Evolutionary conservation across 2,113 vertebrate species (phyloP), one percentile per base, ranked within the genome.

Genomic region (Lota lota): DNA sequence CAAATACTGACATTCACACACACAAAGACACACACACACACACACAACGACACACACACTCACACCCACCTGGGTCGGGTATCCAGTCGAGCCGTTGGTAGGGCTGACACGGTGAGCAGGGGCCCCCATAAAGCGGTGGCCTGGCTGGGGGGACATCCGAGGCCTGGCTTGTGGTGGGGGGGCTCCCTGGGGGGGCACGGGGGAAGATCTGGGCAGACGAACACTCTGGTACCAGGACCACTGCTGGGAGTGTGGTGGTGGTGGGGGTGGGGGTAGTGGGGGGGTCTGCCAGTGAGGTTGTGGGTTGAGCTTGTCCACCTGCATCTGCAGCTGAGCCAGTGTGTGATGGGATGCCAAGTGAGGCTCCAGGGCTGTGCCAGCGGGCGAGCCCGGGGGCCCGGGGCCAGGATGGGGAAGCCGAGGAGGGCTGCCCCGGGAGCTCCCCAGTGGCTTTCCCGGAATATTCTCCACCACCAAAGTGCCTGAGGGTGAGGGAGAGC

Each of bases 281-380:
- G 67, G 40, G 40, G 8, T 47, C 58, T 80, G 80, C 79, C 86
- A 85, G 69, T 58, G 78, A 51, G 82, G 72, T 22, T 84, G 85
- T 1, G 87, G 86, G 65, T 79, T 83, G 0, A 92, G 87, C 76
- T 90, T 90, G 67, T 92, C 88, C 68, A 92, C 91, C 80, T 92
- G 90, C 90, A 88, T 86, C 83, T 92, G 91, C 22, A 92, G 88
- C 81, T 88, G 90, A 56, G 88, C 90, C 75, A 91, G 76, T 16
- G 90, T 91, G 69, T 81, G 90, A 36, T 81, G 83, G 53, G 83
- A 61, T 21, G 65, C 69, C 22, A 59, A 58, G 33, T 2, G 76
- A 59, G 5, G 68, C 14, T 79, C 75, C 3, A 64, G 24, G 54
- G 76, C 74, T 22, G 78, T 72, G 68, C 79, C 71, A 33, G 54